Evolutionary conservation across 1,140 invertebrate genomes (phyloP).

Genomic region (Papilio dardanus): DNA sequence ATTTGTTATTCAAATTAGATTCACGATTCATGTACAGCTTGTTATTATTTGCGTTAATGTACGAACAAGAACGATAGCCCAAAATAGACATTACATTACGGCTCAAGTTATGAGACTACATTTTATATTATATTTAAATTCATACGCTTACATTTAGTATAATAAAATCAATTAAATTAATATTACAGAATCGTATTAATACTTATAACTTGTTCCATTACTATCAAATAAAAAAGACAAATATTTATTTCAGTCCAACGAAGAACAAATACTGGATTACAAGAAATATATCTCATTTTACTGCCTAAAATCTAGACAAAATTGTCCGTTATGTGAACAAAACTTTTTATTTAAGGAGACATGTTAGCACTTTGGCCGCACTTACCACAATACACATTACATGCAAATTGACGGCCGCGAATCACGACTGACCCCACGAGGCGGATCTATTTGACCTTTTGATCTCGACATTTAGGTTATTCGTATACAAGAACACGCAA

Average conservation of each 20-base stretch:
- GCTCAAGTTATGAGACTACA: not conserved
- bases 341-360: constrained; percentile 15
- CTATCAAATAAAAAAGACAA: not conserved
- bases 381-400: constrained; percentile 26
- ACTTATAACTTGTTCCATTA: too few relatives aligned
- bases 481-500: not conserved
- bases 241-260: not conserved
- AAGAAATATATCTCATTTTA: too few relatives aligned
- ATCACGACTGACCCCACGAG: constrained; percentile 31
- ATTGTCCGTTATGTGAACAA: not conserved
- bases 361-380: not conserved
- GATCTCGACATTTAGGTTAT: constrained; percentile 18
- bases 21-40: not conserved
- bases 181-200: too few relatives aligned
- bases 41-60: constrained; percentile 4
- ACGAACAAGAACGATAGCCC: not conserved
- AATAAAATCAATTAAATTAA: not conserved
- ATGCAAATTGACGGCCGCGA: constrained; percentile 37
- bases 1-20: constrained; percentile 20
- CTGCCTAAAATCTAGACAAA: not conserved
- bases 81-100: constrained; percentile 15
- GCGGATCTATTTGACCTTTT: constrained; percentile 38
- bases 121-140: not conserved
- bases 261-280: not conserved
- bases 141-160: not conserved